phyloP scores from a whole-genome alignment of 2,113 vertebrate species.

The Taurulus bubalis region DNA sequence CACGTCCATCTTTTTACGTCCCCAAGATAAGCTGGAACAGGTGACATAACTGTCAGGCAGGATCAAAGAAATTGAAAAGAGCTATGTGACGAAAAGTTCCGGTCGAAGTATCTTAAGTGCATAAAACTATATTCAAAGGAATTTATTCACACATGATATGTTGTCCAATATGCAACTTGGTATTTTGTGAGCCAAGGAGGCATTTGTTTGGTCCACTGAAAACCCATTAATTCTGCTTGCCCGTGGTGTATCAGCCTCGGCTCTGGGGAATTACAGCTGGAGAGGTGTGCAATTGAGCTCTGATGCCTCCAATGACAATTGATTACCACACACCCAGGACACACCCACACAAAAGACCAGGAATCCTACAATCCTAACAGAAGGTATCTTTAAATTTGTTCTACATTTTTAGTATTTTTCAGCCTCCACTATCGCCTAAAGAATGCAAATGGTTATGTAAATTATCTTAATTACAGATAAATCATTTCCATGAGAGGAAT shows the following conservation, averaged over 20 bases:
- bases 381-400: background rate
- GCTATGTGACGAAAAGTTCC: background rate
- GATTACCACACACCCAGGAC: conserved; percentile 40
- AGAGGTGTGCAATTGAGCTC: conserved; percentile 44
- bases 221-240: conserved; percentile 40
- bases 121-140: background rate
- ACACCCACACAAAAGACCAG: background rate
- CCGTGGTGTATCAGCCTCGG: conserved; percentile 22
- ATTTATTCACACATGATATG: background rate
- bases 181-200: background rate
- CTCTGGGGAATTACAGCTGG: conserved; percentile 31
- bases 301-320: conserved; percentile 56
- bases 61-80: background rate
- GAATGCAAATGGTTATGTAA: no score
- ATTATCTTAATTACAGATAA: no score
- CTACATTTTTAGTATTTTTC: no score
- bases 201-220: conserved; percentile 32
- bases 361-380: background rate
- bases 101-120: background rate
- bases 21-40: conserved; percentile 87
- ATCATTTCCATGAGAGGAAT: background rate
- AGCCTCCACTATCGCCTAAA: no score
- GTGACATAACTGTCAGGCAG: conserved; percentile 72
- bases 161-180: conserved; percentile 10
- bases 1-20: conserved; percentile 87